phyloP scores from a whole-genome alignment of 2,797 vertebrate genomes.

The Mycteria americana region DNA sequence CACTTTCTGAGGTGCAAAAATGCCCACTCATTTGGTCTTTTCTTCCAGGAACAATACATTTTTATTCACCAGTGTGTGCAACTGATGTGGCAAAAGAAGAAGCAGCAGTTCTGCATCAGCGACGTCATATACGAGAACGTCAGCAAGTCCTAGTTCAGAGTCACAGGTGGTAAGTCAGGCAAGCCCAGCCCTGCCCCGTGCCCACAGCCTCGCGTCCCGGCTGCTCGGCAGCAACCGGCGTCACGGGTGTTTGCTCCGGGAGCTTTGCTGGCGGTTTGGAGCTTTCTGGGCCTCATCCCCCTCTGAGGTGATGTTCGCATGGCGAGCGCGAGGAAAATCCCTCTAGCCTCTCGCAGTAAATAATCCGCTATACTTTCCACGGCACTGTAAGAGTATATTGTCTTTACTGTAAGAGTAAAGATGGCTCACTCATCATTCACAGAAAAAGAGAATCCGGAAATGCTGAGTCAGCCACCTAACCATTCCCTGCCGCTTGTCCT shows the following conservation, averaged over 20 bases:
- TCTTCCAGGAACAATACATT: slow-evolving; percentile 90
- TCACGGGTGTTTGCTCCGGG: neutral
- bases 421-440: neutral
- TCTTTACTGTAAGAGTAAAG: too few relatives aligned
- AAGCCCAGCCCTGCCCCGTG: fast-evolving
- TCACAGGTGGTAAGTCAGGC: slow-evolving; percentile 56
- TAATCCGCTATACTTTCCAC: fast-evolving
- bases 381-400: neutral
- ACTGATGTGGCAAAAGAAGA: slow-evolving; percentile 95
- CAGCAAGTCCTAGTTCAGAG: slow-evolving; percentile 87
- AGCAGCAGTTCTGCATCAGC: slow-evolving; percentile 88
- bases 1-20: neutral
- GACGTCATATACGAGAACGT: slow-evolving; percentile 96
- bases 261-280: neutral
- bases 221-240: neutral
- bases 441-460: neutral
- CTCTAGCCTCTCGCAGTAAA: neutral
- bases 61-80: slow-evolving; percentile 97
- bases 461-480: neutral
- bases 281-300: neutral
- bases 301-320: neutral
- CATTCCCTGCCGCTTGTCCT: neutral
- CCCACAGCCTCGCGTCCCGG: fast-evolving
- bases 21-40: neutral
- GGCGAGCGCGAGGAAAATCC: neutral